Evolutionary conservation across 1,140 invertebrate species (phyloP).

Genomic region (Ceratina australensis): DNA sequence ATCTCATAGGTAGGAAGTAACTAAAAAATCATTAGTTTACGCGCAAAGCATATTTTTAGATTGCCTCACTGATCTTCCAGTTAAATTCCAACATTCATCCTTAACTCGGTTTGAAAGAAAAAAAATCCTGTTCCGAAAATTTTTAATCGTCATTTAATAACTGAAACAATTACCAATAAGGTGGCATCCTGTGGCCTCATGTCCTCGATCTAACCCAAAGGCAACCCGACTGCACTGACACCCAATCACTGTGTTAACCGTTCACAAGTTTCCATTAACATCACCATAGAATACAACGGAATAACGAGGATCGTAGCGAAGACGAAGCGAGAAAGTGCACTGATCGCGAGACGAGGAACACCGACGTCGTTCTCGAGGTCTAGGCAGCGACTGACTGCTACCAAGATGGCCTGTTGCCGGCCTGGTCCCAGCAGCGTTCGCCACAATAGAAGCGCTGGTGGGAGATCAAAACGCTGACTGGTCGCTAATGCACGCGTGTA

Average conservation of each 20-base stretch:
- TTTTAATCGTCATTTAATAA: background rate
- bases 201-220: slow-evolving; percentile 45
- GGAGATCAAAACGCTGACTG: slow-evolving; percentile 75
- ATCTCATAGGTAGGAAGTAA: too few relatives aligned
- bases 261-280: background rate
- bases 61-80: too few relatives aligned
- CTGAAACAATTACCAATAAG: slow-evolving; percentile 74
- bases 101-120: background rate
- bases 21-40: too few relatives aligned
- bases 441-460: slow-evolving; percentile 73
- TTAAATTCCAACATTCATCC: background rate
- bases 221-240: slow-evolving; percentile 33
- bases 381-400: slow-evolving; percentile 72
- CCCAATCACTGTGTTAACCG: slow-evolving; percentile 36
- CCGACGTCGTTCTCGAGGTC: slow-evolving; percentile 67
- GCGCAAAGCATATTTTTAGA: too few relatives aligned
- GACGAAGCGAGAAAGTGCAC: background rate
- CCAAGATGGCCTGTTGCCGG: slow-evolving; percentile 70
- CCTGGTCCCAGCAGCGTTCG: slow-evolving; percentile 66
- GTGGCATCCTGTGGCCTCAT: slow-evolving; percentile 74
- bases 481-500: slow-evolving; percentile 43
- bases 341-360: slow-evolving; percentile 37
- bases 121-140: background rate
- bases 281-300: background rate
- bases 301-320: background rate